Conservation (phyloP, 2,888 invertebrate genomes). For the Rhodophaea formosa region DNA sequence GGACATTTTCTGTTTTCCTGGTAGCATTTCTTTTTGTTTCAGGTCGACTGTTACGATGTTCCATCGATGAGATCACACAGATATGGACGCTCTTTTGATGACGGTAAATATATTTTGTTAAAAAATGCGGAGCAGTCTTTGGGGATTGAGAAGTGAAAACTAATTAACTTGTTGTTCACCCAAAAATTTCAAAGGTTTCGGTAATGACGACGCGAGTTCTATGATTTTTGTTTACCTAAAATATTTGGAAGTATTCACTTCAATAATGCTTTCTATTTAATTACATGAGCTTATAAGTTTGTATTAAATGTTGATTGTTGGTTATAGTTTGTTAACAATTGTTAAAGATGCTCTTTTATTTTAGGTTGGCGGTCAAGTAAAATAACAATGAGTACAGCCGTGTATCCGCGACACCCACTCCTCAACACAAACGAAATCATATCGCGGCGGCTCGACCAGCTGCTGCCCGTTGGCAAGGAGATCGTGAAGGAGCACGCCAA, state of each 20-base stretch:
- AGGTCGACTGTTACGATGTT: constrained; percentile 65
- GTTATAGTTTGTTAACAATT: neutral
- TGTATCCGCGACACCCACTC: constrained; percentile 26
- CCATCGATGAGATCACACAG: constrained; percentile 38
- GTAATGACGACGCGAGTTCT: too few relatives aligned
- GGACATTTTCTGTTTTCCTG: constrained; percentile 11
- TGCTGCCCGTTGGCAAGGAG: constrained; percentile 49
- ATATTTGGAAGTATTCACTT: too few relatives aligned
- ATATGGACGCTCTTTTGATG: constrained; percentile 39
- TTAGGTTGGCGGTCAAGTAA: constrained; percentile 31
- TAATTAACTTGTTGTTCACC: too few relatives aligned
- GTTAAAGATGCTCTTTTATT: neutral
- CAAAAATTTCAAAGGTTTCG: too few relatives aligned
- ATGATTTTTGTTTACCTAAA: too few relatives aligned
- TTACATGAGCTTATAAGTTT: too few relatives aligned
- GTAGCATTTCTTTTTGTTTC: constrained; percentile 37
- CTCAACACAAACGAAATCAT: constrained; percentile 38
- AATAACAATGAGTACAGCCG: constrained; percentile 20
- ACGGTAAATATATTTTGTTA: constrained; percentile 40
- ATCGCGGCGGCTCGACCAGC: constrained; percentile 41
- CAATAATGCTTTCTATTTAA: too few relatives aligned
- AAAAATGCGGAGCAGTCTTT: too few relatives aligned
- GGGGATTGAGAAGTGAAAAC: too few relatives aligned
- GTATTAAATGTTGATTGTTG: neutral
- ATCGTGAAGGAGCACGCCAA: constrained; percentile 71